phyloP scores from a whole-genome alignment of 2,113 vertebrate genomes.

The Tauraco erythrolophus region DNA sequence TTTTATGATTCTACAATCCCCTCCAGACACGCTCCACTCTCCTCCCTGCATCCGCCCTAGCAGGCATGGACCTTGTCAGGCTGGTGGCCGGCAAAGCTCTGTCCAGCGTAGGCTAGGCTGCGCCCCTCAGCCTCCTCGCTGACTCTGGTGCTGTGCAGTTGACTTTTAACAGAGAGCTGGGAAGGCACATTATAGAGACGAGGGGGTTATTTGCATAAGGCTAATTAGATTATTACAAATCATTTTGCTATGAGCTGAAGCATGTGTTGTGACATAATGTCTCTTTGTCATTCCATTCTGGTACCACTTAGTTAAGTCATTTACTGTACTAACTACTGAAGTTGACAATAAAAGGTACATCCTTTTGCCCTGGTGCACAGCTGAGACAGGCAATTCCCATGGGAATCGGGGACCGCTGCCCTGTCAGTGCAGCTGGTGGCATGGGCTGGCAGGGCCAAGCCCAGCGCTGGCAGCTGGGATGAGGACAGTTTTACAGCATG shows the following conservation, averaged over 20 bases:
- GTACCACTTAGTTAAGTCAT: slow-evolving; percentile 68
- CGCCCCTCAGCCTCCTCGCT: not conserved
- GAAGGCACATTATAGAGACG: slow-evolving; percentile 78
- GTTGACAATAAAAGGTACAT: slow-evolving; percentile 61
- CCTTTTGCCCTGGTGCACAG: not conserved
- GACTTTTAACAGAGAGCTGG: slow-evolving; percentile 71
- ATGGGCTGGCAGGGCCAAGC: not conserved
- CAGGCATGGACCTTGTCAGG: not conserved
- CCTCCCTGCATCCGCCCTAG: accelerated
- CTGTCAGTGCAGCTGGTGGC: accelerated
- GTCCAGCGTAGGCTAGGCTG: not conserved
- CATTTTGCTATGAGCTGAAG: slow-evolving; percentile 87
- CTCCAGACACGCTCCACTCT: not conserved
- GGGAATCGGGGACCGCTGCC: no score
- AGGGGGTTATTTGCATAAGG: slow-evolving; percentile 87
- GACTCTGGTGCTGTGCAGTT: slow-evolving; percentile 60
- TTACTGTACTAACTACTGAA: slow-evolving; percentile 64
- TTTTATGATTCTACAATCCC: no score
- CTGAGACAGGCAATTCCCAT: not conserved
- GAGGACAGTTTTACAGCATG: no score
- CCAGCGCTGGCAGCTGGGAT: not conserved
- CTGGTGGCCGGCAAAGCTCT: not conserved
- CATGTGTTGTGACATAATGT: slow-evolving; percentile 81
- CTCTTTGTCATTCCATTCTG: slow-evolving; percentile 78
- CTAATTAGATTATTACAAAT: slow-evolving; percentile 93